phyloP scores from a whole-genome alignment of 2,113 vertebrate genomes.

The Elachura formosa region DNA sequence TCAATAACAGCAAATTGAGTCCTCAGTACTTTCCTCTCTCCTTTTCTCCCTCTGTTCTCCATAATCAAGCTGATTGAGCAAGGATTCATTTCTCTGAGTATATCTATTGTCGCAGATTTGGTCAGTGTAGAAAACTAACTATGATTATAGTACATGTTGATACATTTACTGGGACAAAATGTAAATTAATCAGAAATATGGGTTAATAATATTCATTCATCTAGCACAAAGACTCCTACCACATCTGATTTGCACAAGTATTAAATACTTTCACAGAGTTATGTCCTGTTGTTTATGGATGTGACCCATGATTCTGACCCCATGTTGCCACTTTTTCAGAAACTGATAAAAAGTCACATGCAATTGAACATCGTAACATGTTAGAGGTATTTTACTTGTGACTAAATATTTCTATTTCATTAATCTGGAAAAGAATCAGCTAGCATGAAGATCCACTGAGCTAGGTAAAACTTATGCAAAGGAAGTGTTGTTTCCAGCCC shows the following conservation, averaged over 20 bases:
- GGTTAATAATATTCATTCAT: neutral
- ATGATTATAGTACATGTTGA: neutral
- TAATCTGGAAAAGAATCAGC: neutral
- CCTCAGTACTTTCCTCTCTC: neutral
- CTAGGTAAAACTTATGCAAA: neutral
- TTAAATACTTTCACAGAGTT: neutral
- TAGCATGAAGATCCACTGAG: neutral
- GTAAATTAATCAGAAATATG: neutral
- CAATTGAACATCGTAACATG: neutral
- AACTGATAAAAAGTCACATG: neutral
- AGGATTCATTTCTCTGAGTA: neutral
- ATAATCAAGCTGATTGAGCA: neutral
- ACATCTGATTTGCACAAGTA: neutral
- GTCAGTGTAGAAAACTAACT: neutral
- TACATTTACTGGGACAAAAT: neutral
- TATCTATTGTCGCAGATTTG: neutral
- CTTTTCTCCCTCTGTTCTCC: neutral
- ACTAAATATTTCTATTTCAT: neutral
- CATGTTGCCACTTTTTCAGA: neutral
- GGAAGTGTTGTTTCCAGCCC: neutral
- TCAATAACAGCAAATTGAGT: neutral
- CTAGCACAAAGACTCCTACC: neutral
- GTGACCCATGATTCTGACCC: neutral
- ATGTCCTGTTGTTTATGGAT: neutral
- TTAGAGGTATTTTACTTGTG: neutral